These are phyloP conservation scores for Ellobius talpinus DNA, from an alignment of 2,113 vertebrate genomes.

Conservation along the genomic window DNA sequence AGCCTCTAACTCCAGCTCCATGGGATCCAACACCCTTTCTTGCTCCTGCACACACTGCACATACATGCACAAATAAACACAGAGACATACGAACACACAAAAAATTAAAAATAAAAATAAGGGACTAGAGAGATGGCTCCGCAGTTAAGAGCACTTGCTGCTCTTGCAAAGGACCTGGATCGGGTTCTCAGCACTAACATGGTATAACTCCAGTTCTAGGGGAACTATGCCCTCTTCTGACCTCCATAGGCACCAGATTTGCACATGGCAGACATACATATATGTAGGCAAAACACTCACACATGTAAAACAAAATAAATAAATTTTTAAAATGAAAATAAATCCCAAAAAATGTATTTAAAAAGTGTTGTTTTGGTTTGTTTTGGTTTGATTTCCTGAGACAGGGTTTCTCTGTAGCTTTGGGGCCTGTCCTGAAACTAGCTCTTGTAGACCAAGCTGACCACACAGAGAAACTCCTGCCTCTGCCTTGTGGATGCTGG, in stretches of 20 bases:
- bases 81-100: background rate
- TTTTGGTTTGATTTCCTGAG: too few species aligned
- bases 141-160: background rate
- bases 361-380: background rate
- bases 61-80: background rate
- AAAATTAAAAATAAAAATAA: background rate
- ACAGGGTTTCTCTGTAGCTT: too few species aligned
- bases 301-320: background rate
- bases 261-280: background rate
- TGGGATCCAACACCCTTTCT: background rate
- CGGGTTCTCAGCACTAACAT: background rate
- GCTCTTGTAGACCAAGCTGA: too few species aligned
- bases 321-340: background rate
- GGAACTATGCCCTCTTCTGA: background rate
- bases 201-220: background rate
- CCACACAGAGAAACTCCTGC: too few species aligned
- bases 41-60: background rate
- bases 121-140: background rate
- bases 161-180: background rate
- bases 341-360: background rate
- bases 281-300: background rate
- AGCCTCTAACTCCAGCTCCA: background rate
- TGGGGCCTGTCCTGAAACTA: too few species aligned
- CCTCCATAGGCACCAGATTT: background rate
- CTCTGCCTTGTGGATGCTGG: too few species aligned